Conservation (phyloP, 2,797 vertebrate species). For the Sus cebifrons region DNA sequence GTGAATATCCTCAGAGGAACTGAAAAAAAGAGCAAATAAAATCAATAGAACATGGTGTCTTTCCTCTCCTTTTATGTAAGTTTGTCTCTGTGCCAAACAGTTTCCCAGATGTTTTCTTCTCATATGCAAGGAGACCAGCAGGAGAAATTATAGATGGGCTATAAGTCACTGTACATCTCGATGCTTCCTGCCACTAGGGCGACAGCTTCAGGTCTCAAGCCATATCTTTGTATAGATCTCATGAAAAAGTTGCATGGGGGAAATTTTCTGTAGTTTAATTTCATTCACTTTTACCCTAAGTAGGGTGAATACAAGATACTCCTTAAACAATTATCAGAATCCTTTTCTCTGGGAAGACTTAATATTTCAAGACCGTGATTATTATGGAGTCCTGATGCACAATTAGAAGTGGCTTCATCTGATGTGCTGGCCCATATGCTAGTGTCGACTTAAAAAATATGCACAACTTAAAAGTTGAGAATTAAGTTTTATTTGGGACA, state of each 20-base stretch:
- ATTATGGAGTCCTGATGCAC: background rate
- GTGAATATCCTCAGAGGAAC: background rate
- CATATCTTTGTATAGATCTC: background rate
- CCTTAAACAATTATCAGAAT: background rate
- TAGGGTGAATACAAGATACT: background rate
- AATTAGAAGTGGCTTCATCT: background rate
- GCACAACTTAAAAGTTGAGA: too few species aligned
- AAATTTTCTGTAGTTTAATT: background rate
- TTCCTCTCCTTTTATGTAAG: constrained; percentile 56
- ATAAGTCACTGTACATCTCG: background rate
- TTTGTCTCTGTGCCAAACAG: background rate
- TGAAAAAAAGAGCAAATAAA: background rate
- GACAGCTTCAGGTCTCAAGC: background rate
- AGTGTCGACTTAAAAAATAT: too few species aligned
- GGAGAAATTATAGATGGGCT: constrained; percentile 2
- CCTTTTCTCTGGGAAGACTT: background rate
- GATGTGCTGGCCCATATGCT: background rate
- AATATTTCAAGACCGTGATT: background rate
- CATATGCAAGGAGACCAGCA: background rate
- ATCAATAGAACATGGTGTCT: background rate
- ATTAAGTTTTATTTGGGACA: too few species aligned
- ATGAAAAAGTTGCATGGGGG: background rate
- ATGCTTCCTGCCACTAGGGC: background rate
- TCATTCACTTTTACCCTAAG: background rate
- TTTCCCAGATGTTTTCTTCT: constrained; percentile 13